Base-by-base conservation (phyloP, 2,888 invertebrate species). In the Cheilosia urbana region DNA sequence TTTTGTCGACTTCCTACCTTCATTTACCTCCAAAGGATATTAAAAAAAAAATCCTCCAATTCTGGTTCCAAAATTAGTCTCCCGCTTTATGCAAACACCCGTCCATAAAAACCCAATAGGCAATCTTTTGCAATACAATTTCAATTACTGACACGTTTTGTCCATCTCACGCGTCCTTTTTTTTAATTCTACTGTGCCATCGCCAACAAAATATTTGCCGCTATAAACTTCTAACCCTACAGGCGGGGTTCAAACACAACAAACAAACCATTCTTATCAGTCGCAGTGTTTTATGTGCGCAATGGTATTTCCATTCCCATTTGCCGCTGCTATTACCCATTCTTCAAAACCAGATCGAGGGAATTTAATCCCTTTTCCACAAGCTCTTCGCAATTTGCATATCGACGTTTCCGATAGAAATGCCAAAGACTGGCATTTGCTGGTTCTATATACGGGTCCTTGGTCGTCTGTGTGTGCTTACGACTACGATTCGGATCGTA, bases 401-500 rank as follows among this genome's bases (percentile, higher is more conserved):
- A 84, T 75, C 72, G 42, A 51, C 21, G 53, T 60, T 53, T 53
- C 21, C 17, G 40, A 75, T 66, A 58, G 51, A 76, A 76, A 76
- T 66, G 7, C 49, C 76, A 77, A 27, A 15, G 27, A 73, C 53
- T 42, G 53, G 21, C 19, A 2, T 24, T 45, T 42, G n/a, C 30
- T 42, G 17, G 42, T 45, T 53, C 60, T 57, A 24, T 30, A 30
- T 30, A 69, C 30, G 37, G 37, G 34, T 60, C n/a, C 27, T 62
- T 77, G 17, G 30, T 24, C 47, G 19, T 42, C 62, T 60, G 4
- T 34, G 53, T 47, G 55, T 4, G 24, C 24, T 15, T 13, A 71
- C 47, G 62, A 66, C 47, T 37, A 71, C 58, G 71, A 80, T 80
- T 76, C 60, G 69, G 65, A 76, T 84, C 84, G 80, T 84, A 84